phyloP scores from a whole-genome alignment of 2,888 invertebrate species.

The Rhingia campestris region DNA sequence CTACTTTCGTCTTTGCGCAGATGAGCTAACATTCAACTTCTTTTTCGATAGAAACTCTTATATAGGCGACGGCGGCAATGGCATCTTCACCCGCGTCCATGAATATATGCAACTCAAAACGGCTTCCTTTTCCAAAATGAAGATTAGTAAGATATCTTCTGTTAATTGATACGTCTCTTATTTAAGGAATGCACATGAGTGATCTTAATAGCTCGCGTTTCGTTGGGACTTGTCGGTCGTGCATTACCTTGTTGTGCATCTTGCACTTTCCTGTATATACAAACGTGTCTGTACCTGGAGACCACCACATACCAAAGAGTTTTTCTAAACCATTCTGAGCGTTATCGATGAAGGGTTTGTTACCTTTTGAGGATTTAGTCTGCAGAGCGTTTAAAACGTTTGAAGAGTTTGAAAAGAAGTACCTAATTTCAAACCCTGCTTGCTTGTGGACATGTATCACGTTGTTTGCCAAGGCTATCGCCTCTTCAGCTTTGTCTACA shows the following conservation, averaged over 20 bases:
- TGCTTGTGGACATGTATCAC: conserved; percentile 30
- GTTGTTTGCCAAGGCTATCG: too few species aligned
- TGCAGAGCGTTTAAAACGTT: conserved; percentile 1
- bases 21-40: too few species aligned
- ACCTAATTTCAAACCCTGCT: conserved; percentile 55
- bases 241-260: conserved; percentile 33
- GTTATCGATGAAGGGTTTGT: conserved; percentile 67
- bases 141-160: conserved; percentile 1
- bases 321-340: too few species aligned
- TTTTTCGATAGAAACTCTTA: too few species aligned
- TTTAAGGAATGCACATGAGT: conserved; percentile 76
- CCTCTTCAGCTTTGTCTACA: too few species aligned
- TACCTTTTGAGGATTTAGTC: background rate
- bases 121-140: background rate
- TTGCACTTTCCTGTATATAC: conserved; percentile 39
- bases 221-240: conserved; percentile 59
- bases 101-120: conserved; percentile 1
- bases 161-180: conserved; percentile 3
- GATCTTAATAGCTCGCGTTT: conserved; percentile 73
- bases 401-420: conserved; percentile 69
- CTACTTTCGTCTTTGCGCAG: too few species aligned
- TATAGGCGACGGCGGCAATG: too few species aligned
- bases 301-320: too few species aligned
- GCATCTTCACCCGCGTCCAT: too few species aligned
- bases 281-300: too few species aligned